Percentiles rank a stretch among this genome's conserved stretches.
phyloP scores from a whole-genome alignment of 2,797 vertebrate species.

The Micropoecilia bifurca region DNA sequence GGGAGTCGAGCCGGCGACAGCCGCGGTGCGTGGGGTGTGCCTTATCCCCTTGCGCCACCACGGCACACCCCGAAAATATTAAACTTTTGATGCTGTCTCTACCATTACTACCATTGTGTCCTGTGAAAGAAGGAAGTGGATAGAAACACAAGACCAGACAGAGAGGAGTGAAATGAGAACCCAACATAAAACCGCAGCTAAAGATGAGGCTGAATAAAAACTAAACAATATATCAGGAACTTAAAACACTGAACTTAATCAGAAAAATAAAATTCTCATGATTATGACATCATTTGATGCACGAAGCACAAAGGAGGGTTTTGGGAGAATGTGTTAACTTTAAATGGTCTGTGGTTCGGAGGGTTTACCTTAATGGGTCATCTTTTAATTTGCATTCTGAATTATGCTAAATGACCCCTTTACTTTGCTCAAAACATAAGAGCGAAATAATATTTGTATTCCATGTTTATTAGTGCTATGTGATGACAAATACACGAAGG shows the following conservation, averaged over 20 bases:
- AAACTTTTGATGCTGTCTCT: too few relatives aligned
- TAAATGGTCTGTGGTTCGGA: not conserved
- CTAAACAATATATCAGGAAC: not conserved
- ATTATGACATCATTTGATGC: not conserved
- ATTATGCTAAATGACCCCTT: not conserved
- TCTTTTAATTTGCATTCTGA: not conserved
- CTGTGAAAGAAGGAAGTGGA: not conserved
- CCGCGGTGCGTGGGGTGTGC: too few relatives aligned
- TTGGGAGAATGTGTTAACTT: not conserved
- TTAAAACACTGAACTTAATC: not conserved
- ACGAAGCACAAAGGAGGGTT: not conserved
- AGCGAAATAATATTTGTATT: not conserved
- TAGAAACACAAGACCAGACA: not conserved
- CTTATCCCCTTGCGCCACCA: too few relatives aligned
- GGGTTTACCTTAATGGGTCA: not conserved
- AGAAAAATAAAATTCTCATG: not conserved
- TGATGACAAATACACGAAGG: not conserved
- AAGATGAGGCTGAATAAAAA: not conserved
- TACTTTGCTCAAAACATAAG: not conserved
- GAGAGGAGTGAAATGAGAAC: not conserved
- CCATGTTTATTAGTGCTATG: not conserved
- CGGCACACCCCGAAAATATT: too few relatives aligned
- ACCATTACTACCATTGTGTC: too few relatives aligned
- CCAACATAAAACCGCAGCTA: not conserved
- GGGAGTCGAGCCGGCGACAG: too few relatives aligned